These are phyloP conservation scores for Sciurus niger DNA, from an alignment of 2,113 vertebrate species.

Conservation along the genomic window DNA sequence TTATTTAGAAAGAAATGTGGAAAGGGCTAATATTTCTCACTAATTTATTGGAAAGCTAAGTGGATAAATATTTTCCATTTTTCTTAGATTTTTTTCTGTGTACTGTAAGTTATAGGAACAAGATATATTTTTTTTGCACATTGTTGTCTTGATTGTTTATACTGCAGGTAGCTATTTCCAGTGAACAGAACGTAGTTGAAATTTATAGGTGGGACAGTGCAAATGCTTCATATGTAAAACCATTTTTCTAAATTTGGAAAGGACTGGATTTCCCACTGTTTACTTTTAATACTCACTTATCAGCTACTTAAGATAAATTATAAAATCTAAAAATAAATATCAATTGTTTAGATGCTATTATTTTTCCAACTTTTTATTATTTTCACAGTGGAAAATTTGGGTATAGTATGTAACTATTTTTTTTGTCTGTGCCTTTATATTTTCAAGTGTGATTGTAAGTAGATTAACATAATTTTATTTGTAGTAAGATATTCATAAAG, in stretches of 20 bases:
- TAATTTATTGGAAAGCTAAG: constrained; percentile 77
- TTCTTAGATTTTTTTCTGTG: constrained; percentile 88
- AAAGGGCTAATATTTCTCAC: constrained; percentile 75
- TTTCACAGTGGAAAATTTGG: too few relatives aligned
- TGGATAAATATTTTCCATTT: constrained; percentile 84
- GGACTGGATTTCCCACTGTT: constrained; percentile 73
- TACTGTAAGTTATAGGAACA: constrained; percentile 85
- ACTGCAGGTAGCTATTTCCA: constrained; percentile 79
- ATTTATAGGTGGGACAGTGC: constrained; percentile 78
- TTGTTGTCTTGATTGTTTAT: constrained; percentile 84
- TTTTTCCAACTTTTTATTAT: too few relatives aligned
- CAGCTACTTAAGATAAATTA: constrained; percentile 70
- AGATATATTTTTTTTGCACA: constrained; percentile 88
- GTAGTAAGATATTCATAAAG: too few relatives aligned
- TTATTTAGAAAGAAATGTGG: too few relatives aligned
- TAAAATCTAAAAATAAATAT: constrained; percentile 75
- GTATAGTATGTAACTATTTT: too few relatives aligned
- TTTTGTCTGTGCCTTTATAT: too few relatives aligned
- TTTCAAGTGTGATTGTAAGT: too few relatives aligned
- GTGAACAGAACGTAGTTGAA: constrained; percentile 73
- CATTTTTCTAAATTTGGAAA: constrained; percentile 81
- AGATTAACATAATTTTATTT: too few relatives aligned
- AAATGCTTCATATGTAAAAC: constrained; percentile 65
- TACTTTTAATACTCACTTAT: constrained; percentile 78
- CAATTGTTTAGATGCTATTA: constrained; percentile 57